Evolutionary conservation across 92 coral and sea anemone genomes (phyloP).

Genomic region (Epizoanthus ramosus): DNA sequence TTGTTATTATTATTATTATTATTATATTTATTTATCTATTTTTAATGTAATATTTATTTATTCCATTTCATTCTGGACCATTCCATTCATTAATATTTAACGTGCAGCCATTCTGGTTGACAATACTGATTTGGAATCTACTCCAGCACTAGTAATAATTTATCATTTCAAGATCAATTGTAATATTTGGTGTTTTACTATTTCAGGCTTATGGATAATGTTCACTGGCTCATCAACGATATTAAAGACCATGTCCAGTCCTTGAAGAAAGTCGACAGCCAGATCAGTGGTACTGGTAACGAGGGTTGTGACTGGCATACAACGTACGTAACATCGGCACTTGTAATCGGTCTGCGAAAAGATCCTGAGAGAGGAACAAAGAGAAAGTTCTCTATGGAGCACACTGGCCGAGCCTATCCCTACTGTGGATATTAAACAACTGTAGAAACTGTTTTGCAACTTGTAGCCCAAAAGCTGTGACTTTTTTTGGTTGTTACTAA

Average conservation of each 20-base stretch:
- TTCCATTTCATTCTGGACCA: too few species aligned
- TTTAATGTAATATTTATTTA: too few species aligned
- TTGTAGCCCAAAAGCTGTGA: background rate
- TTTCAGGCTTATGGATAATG: slow-evolving; percentile 45
- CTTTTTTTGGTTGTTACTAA: too few species aligned
- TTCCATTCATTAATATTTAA: background rate
- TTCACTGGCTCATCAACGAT: slow-evolving; percentile 47
- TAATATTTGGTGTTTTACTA: background rate
- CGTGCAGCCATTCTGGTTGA: background rate
- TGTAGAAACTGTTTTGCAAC: background rate
- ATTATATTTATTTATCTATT: too few species aligned
- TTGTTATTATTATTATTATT: too few species aligned
- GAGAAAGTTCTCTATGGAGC: slow-evolving; percentile 48
- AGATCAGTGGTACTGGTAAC: slow-evolving; percentile 39
- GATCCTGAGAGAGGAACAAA: slow-evolving; percentile 36
- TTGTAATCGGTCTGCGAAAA: slow-evolving; percentile 31
- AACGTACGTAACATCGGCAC: slow-evolving; percentile 46
- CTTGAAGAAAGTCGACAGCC: slow-evolving; percentile 43
- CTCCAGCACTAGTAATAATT: too few species aligned
- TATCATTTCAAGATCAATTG: background rate
- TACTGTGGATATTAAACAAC: slow-evolving; percentile 23
- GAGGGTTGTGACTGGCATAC: slow-evolving; percentile 53
- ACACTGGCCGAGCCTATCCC: slow-evolving; percentile 33
- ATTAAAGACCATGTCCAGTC: slow-evolving; percentile 21
- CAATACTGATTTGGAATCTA: too few species aligned